phyloP scores from a whole-genome alignment of 2,113 vertebrate species.

The Neolamprologus sp. region DNA sequence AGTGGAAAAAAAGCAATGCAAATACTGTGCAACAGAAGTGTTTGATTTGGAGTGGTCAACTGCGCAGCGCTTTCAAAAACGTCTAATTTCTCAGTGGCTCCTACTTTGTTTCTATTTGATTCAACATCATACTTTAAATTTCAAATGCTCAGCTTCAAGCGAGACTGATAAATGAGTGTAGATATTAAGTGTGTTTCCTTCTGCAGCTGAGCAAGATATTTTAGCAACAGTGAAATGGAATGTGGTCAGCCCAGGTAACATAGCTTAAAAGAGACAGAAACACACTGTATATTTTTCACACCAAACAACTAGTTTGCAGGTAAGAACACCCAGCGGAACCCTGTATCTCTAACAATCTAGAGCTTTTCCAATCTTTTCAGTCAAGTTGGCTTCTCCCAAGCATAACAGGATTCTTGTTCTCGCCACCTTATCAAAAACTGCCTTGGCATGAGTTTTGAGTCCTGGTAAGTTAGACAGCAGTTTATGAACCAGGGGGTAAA shows the following conservation, averaged over 20 bases:
- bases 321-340: neutral
- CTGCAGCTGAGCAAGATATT: neutral
- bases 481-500: conserved; percentile 8
- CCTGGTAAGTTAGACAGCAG: neutral
- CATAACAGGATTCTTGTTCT: neutral
- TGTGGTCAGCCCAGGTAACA: neutral
- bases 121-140: neutral
- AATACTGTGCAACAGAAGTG: neutral
- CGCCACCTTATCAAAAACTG: neutral
- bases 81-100: neutral
- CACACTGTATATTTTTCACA: neutral
- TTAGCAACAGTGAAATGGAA: neutral
- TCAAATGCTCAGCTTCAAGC: neutral
- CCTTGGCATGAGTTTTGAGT: neutral
- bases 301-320: neutral
- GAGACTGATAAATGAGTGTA: neutral
- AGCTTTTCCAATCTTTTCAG: neutral
- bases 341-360: neutral
- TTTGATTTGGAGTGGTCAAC: neutral
- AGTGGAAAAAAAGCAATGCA: conserved; percentile 8
- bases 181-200: neutral
- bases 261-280: neutral
- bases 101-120: neutral
- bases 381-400: neutral
- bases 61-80: neutral